Percentiles rank a stretch among this genome's conserved stretches.
Evolutionary conservation across 2,888 invertebrate species (phyloP).

Genomic region (Melitaea athalia): DNA sequence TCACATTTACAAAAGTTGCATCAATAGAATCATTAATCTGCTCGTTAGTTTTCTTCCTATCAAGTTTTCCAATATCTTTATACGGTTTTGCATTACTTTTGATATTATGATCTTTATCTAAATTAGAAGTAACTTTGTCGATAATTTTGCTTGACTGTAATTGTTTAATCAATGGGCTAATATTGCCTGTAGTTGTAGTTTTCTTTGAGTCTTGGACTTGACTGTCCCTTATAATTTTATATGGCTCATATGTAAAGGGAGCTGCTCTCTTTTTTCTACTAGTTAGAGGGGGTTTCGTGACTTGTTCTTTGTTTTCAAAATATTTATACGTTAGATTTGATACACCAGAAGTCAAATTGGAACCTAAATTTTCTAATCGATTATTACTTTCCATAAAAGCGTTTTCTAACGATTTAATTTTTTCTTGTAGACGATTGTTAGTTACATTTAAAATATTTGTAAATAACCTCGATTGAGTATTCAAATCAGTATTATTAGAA

Average conservation of each 20-base stretch:
- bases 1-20: constrained; percentile 61
- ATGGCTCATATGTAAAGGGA: constrained; percentile 74
- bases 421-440: neutral
- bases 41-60: constrained; percentile 52
- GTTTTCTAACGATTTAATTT: neutral
- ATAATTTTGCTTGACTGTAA: constrained; percentile 67
- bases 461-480: neutral
- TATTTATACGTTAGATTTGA: constrained; percentile 5
- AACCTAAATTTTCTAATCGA: neutral
- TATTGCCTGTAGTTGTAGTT: constrained; percentile 64
- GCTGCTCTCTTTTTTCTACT: constrained; percentile 60
- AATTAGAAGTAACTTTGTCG: constrained; percentile 57
- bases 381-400: neutral
- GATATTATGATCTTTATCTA: constrained; percentile 54
- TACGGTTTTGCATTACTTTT: constrained; percentile 59
- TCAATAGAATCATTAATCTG: constrained; percentile 45
- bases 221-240: constrained; percentile 73
- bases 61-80: constrained; percentile 67
- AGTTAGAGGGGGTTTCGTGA: constrained; percentile 44
- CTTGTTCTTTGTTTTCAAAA: constrained; percentile 51
- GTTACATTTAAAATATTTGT: neutral
- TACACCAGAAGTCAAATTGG: neutral
- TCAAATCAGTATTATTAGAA: constrained; percentile 14
- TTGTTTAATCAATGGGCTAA: constrained; percentile 73
- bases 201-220: constrained; percentile 70